Percentiles rank a stretch among this genome's conserved stretches.
These are phyloP conservation scores for Pionites leucogaster DNA, from an alignment of 2,113 vertebrate genomes.

Conservation along the genomic window DNA sequence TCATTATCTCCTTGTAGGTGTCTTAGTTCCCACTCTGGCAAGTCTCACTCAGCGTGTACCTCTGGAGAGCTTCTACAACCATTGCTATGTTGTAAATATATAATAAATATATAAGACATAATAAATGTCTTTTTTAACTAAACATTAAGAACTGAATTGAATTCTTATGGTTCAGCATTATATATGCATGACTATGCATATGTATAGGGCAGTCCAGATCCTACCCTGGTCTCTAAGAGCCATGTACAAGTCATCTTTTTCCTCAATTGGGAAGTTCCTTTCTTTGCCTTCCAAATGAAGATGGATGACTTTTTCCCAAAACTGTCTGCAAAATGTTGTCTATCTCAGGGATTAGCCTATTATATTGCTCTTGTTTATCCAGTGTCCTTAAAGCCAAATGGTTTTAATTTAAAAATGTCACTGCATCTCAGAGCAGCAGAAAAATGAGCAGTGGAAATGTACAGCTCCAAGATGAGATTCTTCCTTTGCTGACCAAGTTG, in stretches of 20 bases:
- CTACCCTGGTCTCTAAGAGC: not conserved
- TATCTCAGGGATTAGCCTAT: not conserved
- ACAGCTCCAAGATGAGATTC: not conserved
- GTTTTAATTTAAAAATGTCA: slow-evolving; percentile 19
- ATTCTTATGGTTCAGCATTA: not conserved
- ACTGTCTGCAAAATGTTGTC: not conserved
- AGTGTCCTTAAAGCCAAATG: not conserved
- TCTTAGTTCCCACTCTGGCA: not conserved
- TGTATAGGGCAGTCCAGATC: not conserved
- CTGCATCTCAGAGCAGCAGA: not conserved
- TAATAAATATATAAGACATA: no score
- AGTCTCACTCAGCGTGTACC: not conserved
- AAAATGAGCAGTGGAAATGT: not conserved
- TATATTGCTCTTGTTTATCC: not conserved
- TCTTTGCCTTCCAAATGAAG: not conserved
- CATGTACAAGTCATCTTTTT: not conserved
- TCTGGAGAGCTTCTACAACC: not conserved
- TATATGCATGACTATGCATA: not conserved
- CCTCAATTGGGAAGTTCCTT: not conserved
- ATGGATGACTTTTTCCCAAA: not conserved
- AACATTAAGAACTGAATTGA: not conserved
- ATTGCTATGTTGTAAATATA: not conserved
- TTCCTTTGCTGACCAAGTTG: not conserved
- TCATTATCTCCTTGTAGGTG: fast-evolving
- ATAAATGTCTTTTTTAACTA: not conserved